Percentiles rank a stretch among this genome's conserved stretches.
Conservation (phyloP, 2,888 invertebrate species). For the Mellilla xanthometata region DNA sequence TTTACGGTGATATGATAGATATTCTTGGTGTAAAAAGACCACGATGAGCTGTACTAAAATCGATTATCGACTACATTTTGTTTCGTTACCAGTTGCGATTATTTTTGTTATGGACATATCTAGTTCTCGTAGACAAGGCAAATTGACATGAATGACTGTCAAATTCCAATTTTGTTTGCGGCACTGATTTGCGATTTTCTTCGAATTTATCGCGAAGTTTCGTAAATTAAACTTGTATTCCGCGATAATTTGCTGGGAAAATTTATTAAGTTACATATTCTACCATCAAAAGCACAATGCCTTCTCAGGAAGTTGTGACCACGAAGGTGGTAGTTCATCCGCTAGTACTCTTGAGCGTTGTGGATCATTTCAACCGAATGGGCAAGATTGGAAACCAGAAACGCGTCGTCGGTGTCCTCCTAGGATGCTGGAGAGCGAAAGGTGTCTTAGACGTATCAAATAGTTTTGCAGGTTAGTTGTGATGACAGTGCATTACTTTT, state of each 20-base stretch:
- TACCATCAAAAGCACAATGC: constrained; percentile 50
- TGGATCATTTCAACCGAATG: constrained; percentile 99
- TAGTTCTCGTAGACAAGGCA: background rate
- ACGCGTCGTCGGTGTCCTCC: constrained; percentile 97
- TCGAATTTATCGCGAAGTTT: background rate
- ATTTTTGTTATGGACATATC: background rate
- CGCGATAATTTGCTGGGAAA: background rate
- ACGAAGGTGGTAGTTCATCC: constrained; percentile 99
- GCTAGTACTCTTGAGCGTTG: constrained; percentile 97
- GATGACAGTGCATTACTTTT: constrained; percentile 30
- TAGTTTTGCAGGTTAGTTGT: constrained; percentile 97
- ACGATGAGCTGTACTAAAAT: too few relatives aligned
- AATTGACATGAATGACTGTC: constrained; percentile 61
- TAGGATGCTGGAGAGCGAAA: constrained; percentile 97
- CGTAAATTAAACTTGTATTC: background rate
- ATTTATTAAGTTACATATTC: background rate
- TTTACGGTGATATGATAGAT: too few relatives aligned
- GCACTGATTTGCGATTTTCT: constrained; percentile 15
- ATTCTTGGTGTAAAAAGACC: too few relatives aligned
- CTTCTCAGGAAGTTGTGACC: constrained; percentile 73
- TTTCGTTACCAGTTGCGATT: too few relatives aligned
- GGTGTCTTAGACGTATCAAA: constrained; percentile 99
- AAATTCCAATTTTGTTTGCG: constrained; percentile 53
- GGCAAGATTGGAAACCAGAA: constrained; percentile 99
- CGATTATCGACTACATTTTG: too few relatives aligned